Percentiles rank a stretch among this genome's conserved stretches.
Conservation (phyloP, 2,888 invertebrate species). For the Oscheius sp. region DNA sequence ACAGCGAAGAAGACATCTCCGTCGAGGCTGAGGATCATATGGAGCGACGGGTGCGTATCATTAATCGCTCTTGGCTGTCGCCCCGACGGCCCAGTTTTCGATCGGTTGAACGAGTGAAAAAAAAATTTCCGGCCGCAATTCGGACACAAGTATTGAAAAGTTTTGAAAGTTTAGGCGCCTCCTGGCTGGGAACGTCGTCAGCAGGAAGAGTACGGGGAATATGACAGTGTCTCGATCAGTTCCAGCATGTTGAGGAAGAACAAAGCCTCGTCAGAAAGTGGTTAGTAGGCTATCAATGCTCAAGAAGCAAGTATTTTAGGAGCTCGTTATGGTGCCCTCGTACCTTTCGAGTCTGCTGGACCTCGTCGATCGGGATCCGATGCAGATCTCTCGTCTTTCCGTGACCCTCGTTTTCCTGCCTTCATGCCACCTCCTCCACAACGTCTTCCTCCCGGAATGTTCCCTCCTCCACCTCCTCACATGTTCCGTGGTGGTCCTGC, state of each 20-base stretch:
- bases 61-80: neutral
- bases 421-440: slow-evolving; percentile 45
- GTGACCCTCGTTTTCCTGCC: slow-evolving; percentile 42
- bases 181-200: slow-evolving; percentile 62
- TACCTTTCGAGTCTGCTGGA: slow-evolving; percentile 41
- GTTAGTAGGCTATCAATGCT: slow-evolving; percentile 18
- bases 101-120: neutral
- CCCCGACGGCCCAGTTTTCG: slow-evolving; percentile 25
- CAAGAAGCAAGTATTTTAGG: slow-evolving; percentile 34
- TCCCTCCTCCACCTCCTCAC: slow-evolving; percentile 43
- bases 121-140: slow-evolving; percentile 15
- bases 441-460: slow-evolving; percentile 47
- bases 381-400: slow-evolving; percentile 43
- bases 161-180: slow-evolving; percentile 8
- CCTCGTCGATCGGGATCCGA: slow-evolving; percentile 53
- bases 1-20: slow-evolving; percentile 50
- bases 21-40: slow-evolving; percentile 48
- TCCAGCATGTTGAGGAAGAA: slow-evolving; percentile 48
- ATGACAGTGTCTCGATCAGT: slow-evolving; percentile 69
- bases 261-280: slow-evolving; percentile 59
- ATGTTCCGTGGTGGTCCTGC: slow-evolving; percentile 26
- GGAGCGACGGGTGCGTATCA: slow-evolving; percentile 37
- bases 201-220: slow-evolving; percentile 67
- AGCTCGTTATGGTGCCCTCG: slow-evolving; percentile 44
- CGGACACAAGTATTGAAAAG: slow-evolving; percentile 9